Base-by-base conservation (phyloP, 1,140 invertebrate genomes). In the Cyrtorhinus lividipennis region DNA sequence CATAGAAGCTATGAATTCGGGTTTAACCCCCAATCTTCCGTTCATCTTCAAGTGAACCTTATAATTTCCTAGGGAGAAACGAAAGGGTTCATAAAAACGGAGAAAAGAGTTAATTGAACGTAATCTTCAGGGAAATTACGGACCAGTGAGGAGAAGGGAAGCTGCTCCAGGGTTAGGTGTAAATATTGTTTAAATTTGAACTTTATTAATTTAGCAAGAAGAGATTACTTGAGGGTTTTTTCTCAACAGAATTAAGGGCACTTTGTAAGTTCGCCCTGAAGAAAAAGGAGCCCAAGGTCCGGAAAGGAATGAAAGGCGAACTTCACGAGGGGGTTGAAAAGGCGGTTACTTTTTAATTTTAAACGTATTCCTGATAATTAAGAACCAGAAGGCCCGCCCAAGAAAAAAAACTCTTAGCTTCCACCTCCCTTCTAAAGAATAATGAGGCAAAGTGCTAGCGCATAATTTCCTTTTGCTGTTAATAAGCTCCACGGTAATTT, bases 361-460 rank as follows among this genome's bases (percentile, higher is more conserved):
- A 30, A 62, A 62, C 53, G 62, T 62, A 62, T 62, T 62, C 62
- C 62, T 62, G 62, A 62, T 62, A 62, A 62, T 62, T 62, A 62
- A 62, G 62, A 62, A 62, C 48, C 26, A 23, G 48, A 30, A 23
- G 38, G 15, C 58, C 3, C 3, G n/a, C n/a, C n/a, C n/a, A n/a
- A n/a, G n/a, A n/a, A n/a, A n/a, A n/a, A n/a, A n/a, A n/a, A n/a
- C n/a, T n/a, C n/a, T n/a, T n/a, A n/a, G 24, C 24, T 56, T 24
- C 23, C 38, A 24, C 25, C 62, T 56, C n/a, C n/a, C n/a, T n/a
- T n/a, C n/a, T 44, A 56, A 57, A 62, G 62, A 62, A 62, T 62
- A 62, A 62, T 62, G 62, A 62, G 62, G 62, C 23, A 53, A 62
- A 62, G 62, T 62, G 62, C 46, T 57, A 56, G 53, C 46, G 62